These are phyloP conservation scores for Drosophila hydei DNA, from an alignment of 1,140 invertebrate genomes.

Conservation along the genomic window DNA sequence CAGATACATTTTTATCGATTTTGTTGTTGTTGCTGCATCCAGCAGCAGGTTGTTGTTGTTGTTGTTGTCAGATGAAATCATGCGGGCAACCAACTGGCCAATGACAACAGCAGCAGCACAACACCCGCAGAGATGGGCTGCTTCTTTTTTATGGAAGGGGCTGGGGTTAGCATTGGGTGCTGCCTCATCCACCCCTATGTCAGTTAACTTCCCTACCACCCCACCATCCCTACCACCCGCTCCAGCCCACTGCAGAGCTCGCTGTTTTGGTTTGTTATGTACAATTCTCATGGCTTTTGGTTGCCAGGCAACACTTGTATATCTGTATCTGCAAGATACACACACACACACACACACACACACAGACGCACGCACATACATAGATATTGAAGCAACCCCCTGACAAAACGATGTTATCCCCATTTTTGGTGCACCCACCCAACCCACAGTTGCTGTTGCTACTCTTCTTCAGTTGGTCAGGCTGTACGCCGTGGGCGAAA, in stretches of 20 bases:
- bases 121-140: constrained; percentile 7
- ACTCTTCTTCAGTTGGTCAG: constrained; percentile 47
- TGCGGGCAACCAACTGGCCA: constrained; percentile 61
- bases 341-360: constrained; percentile 16
- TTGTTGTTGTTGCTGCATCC: constrained; percentile 46
- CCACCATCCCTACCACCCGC: neutral
- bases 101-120: constrained; percentile 63
- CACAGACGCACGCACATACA: neutral
- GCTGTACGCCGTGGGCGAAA: neutral
- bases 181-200: constrained; percentile 60
- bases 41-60: constrained; percentile 53
- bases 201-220: neutral
- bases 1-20: constrained; percentile 44
- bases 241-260: neutral
- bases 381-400: constrained; percentile 19
- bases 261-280: constrained; percentile 77
- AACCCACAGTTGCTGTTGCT: neutral
- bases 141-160: neutral
- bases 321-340: constrained; percentile 60
- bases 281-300: constrained; percentile 71
- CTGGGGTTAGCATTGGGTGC: neutral
- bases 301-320: constrained; percentile 71
- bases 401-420: constrained; percentile 45
- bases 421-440: constrained; percentile 19
- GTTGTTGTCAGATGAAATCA: constrained; percentile 69